Evolutionary conservation across 2,797 vertebrate genomes (phyloP).

Genomic region (Huso huso): DNA sequence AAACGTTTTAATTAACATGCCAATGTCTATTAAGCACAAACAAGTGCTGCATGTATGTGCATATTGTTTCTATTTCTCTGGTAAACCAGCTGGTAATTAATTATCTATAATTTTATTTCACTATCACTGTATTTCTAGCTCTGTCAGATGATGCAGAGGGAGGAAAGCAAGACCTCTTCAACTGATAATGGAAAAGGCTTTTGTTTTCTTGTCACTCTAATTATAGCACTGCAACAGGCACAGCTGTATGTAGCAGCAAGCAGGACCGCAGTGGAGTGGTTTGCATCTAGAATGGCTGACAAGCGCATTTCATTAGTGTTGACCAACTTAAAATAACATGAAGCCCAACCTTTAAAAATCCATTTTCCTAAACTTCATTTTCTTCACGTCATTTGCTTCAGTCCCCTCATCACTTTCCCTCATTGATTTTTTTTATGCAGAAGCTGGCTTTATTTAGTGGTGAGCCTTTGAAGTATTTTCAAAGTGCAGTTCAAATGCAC

Average conservation of each 20-base stretch:
- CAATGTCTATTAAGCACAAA: too few relatives aligned
- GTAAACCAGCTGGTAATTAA: constrained; percentile 15
- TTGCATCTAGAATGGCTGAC: neutral
- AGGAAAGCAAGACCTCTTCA: constrained; percentile 1
- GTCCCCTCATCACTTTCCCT: too few relatives aligned
- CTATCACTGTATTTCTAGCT: constrained; percentile 19
- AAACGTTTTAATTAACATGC: too few relatives aligned
- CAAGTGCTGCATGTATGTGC: too few relatives aligned
- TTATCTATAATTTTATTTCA: constrained; percentile 57
- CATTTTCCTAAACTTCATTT: too few relatives aligned
- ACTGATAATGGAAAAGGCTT: constrained; percentile 21
- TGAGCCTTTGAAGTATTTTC: too few relatives aligned
- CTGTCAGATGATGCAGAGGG: constrained; percentile 4
- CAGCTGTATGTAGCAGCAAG: constrained; percentile 34
- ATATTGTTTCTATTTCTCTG: neutral
- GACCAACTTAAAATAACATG: too few relatives aligned
- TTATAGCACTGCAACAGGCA: constrained; percentile 42
- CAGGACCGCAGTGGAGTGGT: constrained; percentile 5
- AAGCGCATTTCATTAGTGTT: neutral
- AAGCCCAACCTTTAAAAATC: too few relatives aligned
- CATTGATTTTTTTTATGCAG: too few relatives aligned
- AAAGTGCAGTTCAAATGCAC: too few relatives aligned
- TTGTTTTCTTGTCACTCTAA: constrained; percentile 44
- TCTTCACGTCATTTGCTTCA: too few relatives aligned
- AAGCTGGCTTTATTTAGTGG: too few relatives aligned